These are phyloP conservation scores for Meda fulgida DNA, from an alignment of 2,797 vertebrate species.

Conservation along the genomic window DNA sequence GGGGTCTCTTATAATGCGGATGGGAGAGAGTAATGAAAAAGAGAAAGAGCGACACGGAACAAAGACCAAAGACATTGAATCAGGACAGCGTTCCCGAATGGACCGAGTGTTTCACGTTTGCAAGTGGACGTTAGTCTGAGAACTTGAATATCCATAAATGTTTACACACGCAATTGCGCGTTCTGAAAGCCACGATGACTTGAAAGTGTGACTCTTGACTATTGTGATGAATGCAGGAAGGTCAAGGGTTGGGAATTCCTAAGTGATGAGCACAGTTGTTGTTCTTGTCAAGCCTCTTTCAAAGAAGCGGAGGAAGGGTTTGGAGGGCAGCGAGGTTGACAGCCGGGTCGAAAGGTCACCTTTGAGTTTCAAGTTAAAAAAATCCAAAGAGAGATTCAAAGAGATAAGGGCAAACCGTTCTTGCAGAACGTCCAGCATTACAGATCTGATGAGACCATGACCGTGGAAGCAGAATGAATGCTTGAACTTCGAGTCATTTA, in stretches of 20 bases:
- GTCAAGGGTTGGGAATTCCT: conserved; percentile 67
- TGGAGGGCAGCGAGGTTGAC: conserved; percentile 53
- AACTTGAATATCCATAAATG: background rate
- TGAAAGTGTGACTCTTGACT: conserved; percentile 54
- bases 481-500: background rate
- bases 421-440: conserved; percentile 21
- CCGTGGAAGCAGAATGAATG: background rate
- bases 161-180: background rate
- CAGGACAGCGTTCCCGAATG: background rate
- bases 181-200: conserved; percentile 15
- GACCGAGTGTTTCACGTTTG: background rate
- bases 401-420: conserved; percentile 38
- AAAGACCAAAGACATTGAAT: background rate
- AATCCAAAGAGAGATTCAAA: conserved; percentile 30
- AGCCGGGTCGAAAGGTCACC: conserved; percentile 65
- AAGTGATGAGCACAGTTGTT: conserved; percentile 59
- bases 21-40: conserved; percentile 14
- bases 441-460: conserved; percentile 21
- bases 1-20: conserved; percentile 43
- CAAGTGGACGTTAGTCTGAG: background rate
- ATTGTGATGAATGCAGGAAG: conserved; percentile 51
- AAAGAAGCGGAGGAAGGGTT: conserved; percentile 54
- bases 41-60: conserved; percentile 2
- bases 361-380: conserved; percentile 60
- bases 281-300: conserved; percentile 65